Evolutionary conservation across 2,888 invertebrate genomes (phyloP).

Genomic region (Criorhina ranunculi): DNA sequence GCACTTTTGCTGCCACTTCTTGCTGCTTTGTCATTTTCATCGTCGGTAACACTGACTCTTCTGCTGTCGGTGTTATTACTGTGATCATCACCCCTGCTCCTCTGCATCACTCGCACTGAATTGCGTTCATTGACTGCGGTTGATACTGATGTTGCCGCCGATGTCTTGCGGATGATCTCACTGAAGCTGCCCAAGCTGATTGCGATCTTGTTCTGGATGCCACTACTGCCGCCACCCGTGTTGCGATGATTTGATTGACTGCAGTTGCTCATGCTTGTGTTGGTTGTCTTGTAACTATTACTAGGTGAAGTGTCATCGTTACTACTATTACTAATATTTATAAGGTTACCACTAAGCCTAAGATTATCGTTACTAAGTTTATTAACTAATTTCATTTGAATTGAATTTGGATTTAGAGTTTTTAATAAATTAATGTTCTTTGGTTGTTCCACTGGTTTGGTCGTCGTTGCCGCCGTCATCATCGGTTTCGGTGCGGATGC

Average conservation of each 20-base stretch:
- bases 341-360: slow-evolving; percentile 66
- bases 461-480: slow-evolving; percentile 79
- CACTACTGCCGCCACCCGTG: slow-evolving; percentile 39
- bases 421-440: slow-evolving; percentile 83
- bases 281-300: slow-evolving; percentile 70
- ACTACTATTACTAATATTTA: slow-evolving; percentile 61
- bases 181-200: slow-evolving; percentile 79
- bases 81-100: slow-evolving; percentile 73
- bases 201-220: slow-evolving; percentile 77
- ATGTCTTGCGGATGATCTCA: slow-evolving; percentile 84
- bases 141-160: slow-evolving; percentile 82
- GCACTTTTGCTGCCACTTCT: slow-evolving; percentile 31
- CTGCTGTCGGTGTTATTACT: slow-evolving; percentile 69
- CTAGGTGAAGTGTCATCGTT: slow-evolving; percentile 70
- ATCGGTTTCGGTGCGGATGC: slow-evolving; percentile 60
- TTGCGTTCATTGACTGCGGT: slow-evolving; percentile 84
- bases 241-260: slow-evolving; percentile 63
- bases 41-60: slow-evolving; percentile 74
- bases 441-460: slow-evolving; percentile 85
- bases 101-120: slow-evolving; percentile 70
- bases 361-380: slow-evolving; percentile 75
- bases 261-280: slow-evolving; percentile 76
- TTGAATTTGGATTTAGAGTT: slow-evolving; percentile 74
- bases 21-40: slow-evolving; percentile 77
- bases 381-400: slow-evolving; percentile 77